Conservation (phyloP, 2,888 invertebrate species). For the Ischnura elegans region DNA sequence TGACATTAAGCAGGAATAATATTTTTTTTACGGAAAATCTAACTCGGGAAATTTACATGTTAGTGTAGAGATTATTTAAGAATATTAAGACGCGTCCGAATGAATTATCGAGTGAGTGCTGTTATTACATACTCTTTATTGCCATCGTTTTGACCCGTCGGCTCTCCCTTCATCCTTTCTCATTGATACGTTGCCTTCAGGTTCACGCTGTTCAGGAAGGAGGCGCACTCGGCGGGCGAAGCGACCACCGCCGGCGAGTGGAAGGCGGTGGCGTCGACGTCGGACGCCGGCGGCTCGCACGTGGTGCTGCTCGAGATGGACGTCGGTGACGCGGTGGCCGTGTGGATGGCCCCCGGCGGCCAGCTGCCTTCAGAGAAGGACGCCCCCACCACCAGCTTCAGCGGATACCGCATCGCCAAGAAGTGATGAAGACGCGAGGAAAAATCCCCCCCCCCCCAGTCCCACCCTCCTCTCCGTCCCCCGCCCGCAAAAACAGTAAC, state of each 20-base stretch:
- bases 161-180: too few relatives aligned
- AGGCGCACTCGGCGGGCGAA: not conserved
- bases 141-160: too few relatives aligned
- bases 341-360: constrained; percentile 72
- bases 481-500: too few relatives aligned
- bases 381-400: constrained; percentile 74
- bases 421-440: constrained; percentile 74
- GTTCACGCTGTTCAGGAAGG: constrained; percentile 32
- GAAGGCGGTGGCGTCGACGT: constrained; percentile 33
- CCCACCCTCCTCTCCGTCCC: too few relatives aligned
- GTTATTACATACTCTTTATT: too few relatives aligned
- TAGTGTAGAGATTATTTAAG: too few relatives aligned
- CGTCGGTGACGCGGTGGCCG: constrained; percentile 76
- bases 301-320: constrained; percentile 76
- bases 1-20: too few relatives aligned
- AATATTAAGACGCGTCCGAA: too few relatives aligned
- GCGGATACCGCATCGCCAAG: constrained; percentile 77
- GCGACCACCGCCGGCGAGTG: not conserved
- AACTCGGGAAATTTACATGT: too few relatives aligned
- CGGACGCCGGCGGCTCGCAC: constrained; percentile 76
- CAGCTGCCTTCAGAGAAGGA: constrained; percentile 68
- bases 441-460: too few relatives aligned
- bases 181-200: not conserved
- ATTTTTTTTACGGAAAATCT: too few relatives aligned
- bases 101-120: too few relatives aligned